Evolutionary conservation across 1,140 invertebrate species (phyloP).

Genomic region (Dendrolimus kikuchii): DNA sequence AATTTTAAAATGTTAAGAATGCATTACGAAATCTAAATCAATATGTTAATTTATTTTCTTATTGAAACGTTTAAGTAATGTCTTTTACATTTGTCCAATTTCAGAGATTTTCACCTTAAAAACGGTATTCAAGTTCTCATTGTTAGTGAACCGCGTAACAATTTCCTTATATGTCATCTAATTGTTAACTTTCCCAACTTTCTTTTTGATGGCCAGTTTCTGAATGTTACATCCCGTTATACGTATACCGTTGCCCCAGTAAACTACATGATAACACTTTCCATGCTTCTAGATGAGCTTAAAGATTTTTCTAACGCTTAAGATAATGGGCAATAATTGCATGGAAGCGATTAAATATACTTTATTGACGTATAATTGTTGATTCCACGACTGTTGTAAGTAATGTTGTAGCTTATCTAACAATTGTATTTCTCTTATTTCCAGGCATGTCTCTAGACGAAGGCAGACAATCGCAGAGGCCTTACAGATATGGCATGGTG

Average conservation of each 20-base stretch:
- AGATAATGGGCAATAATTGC: conserved; percentile 10
- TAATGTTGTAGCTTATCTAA: neutral
- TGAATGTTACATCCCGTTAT: conserved; percentile 40
- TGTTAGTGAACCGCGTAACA: no score
- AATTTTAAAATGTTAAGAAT: no score
- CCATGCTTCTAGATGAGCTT: conserved; percentile 15
- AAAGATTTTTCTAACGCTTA: no score
- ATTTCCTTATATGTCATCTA: conserved; percentile 25
- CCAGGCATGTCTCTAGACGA: conserved; percentile 78
- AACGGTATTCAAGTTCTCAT: no score
- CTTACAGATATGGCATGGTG: conserved; percentile 83
- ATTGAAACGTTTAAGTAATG: no score
- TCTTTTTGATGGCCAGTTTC: conserved; percentile 40
- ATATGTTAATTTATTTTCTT: no score
- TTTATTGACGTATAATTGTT: no score
- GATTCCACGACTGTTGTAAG: conserved; percentile 1
- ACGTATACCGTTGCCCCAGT: conserved; percentile 38
- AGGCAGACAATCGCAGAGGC: conserved; percentile 76
- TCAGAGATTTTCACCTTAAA: no score
- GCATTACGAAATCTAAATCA: no score
- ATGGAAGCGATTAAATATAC: no score
- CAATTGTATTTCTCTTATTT: conserved; percentile 31
- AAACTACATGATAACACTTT: conserved; percentile 42
- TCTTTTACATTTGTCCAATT: no score
- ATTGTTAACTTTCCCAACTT: conserved; percentile 58